Percentiles rank a stretch among this genome's conserved stretches.
These are phyloP conservation scores for Antedon mediterranea DNA, from an alignment of 53 echinoderm and acorn worm genomes.

Conservation along the genomic window DNA sequence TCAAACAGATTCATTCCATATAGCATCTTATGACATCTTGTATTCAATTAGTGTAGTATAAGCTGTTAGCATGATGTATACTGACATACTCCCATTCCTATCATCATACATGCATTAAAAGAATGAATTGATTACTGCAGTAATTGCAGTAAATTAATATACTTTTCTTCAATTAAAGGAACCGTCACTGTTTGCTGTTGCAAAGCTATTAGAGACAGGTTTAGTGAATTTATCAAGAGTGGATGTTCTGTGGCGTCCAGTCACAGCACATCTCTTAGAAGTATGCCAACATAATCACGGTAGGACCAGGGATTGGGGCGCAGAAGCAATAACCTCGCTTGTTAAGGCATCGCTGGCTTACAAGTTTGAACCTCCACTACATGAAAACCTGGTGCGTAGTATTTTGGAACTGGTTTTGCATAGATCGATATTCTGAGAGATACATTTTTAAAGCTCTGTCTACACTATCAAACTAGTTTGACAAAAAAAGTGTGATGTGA, in stretches of 20 bases:
- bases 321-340: conserved; percentile 71
- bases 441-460: no score
- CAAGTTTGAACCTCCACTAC: conserved; percentile 66
- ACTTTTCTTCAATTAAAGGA: conserved; percentile 24
- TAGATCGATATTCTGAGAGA: no score
- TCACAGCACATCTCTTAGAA: conserved; percentile 74
- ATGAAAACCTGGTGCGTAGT: conserved; percentile 71
- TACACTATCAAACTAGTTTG: no score
- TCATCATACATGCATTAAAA: no score
- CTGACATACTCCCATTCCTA: no score
- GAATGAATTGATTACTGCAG: no score
- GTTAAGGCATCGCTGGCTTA: conserved; percentile 62
- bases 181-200: conserved; percentile 87
- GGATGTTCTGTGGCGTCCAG: conserved; percentile 86
- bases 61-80: no score
- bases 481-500: no score
- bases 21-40: not conserved
- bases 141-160: no score
- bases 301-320: conserved; percentile 81
- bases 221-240: conserved; percentile 82
- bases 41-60: not conserved
- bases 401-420: no score
- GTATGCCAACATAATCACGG: conserved; percentile 72
- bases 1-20: not conserved
- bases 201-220: conserved; percentile 87